These are phyloP conservation scores for Parazoanthus atlanticus DNA, from an alignment of 92 coral and sea anemone species.

Conservation along the genomic window DNA sequence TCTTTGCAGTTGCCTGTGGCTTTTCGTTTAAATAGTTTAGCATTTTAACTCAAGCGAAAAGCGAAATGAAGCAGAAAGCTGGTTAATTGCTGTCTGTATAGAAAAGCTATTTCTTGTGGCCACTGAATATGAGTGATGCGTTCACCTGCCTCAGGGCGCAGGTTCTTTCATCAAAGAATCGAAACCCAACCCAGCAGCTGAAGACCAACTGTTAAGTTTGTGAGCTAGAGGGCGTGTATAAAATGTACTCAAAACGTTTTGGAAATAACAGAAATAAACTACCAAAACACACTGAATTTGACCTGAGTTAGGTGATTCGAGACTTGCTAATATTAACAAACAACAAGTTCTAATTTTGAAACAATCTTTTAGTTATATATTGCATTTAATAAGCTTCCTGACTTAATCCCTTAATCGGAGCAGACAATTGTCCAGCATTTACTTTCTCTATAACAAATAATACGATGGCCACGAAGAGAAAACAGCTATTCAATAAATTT, in stretches of 20 bases:
- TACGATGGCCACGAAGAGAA: background rate
- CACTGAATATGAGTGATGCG: background rate
- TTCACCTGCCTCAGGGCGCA: slow-evolving; percentile 23
- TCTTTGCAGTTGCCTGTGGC: background rate
- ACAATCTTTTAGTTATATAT: background rate
- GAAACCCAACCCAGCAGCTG: background rate
- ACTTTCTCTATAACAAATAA: background rate
- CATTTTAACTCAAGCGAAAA: background rate
- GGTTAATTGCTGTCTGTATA: background rate
- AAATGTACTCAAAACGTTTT: background rate
- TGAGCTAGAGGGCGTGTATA: background rate
- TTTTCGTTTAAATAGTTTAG: background rate
- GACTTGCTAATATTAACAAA: background rate
- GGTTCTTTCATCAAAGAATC: background rate
- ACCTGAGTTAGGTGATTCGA: background rate
- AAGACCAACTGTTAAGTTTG: background rate
- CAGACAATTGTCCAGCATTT: background rate
- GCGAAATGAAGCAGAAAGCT: too few relatives aligned
- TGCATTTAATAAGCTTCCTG: slow-evolving; percentile 7
- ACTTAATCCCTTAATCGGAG: slow-evolving; percentile 43
- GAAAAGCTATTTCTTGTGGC: background rate
- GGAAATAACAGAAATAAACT: background rate
- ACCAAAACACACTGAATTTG: background rate
- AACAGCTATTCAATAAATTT: background rate
- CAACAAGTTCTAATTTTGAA: background rate